Evolutionary conservation across 2,113 vertebrate species (phyloP).

Genomic region (cat (Felis catus)): F.catus_Fca126_mat1.0 CM031420.1:60534501-60535000

Average conservation of each 20-base stretch:
- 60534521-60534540: background rate
- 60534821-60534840: background rate
- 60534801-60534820: background rate
- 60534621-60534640: background rate
- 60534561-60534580: background rate
- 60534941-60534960: background rate
- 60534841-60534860: background rate
- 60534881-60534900: background rate
- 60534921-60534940: background rate
- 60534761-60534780: background rate
- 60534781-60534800: background rate
- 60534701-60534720: background rate
- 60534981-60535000: background rate
- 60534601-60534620: background rate
- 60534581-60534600: background rate
- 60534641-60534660: background rate
- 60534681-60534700: background rate
- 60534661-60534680: background rate
- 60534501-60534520: background rate
- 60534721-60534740: background rate
- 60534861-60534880: background rate
- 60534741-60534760: background rate
- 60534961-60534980: background rate
- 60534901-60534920: background rate
- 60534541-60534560: background rate